Evolutionary conservation across 2,888 invertebrate genomes (phyloP).

Genomic region (Eupithecia centaureata): DNA sequence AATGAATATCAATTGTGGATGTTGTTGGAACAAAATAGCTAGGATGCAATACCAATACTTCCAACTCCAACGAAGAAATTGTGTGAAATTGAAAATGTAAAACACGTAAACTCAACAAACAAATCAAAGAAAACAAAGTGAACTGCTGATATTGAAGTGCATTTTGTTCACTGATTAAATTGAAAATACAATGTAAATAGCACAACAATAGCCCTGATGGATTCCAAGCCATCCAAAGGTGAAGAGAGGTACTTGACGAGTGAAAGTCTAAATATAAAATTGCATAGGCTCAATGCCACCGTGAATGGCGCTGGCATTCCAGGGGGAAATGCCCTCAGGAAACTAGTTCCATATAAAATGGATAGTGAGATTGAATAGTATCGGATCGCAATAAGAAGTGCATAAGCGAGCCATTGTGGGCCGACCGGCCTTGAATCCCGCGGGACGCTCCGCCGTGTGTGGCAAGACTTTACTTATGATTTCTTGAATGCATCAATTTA

Average conservation of each 20-base stretch:
- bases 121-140: conserved; percentile 1
- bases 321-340: conserved; percentile 68
- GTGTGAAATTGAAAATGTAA: conserved; percentile 14
- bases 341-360: conserved; percentile 78
- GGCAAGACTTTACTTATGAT: conserved; percentile 45
- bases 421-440: conserved; percentile 67
- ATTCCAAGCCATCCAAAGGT: conserved; percentile 36
- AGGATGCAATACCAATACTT: conserved; percentile 40
- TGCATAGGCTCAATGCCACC: conserved; percentile 58
- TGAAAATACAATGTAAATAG: conserved; percentile 27
- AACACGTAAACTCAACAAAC: background rate
- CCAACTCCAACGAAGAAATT: background rate
- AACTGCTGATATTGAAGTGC: background rate
- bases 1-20: conserved; percentile 58
- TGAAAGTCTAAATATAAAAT: conserved; percentile 52
- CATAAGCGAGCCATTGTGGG: conserved; percentile 71
- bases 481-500: conserved; percentile 32
- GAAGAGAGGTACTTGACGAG: conserved; percentile 41
- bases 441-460: conserved; percentile 66
- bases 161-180: conserved; percentile 5
- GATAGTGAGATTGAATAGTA: conserved; percentile 78
- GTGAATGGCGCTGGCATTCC: conserved; percentile 56
- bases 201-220: conserved; percentile 38
- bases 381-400: conserved; percentile 75
- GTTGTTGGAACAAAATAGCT: conserved; percentile 42